Base-by-base conservation (phyloP, 2,113 vertebrate species). In the Coryphaenoides rupestris region DNA sequence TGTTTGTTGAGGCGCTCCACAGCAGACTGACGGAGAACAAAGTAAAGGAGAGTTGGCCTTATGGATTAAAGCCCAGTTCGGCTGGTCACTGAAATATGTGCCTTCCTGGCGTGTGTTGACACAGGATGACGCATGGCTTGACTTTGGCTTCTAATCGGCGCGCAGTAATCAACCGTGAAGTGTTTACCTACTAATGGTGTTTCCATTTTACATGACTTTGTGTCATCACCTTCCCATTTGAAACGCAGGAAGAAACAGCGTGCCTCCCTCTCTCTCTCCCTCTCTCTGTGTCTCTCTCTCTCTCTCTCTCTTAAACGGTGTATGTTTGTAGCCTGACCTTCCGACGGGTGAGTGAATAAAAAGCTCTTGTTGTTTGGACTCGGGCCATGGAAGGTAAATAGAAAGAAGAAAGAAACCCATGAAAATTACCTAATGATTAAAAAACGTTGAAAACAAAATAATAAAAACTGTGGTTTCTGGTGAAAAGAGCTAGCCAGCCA, bases 181-280 rank as follows among this genome's bases (percentile, higher is more conserved):
- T 93, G 88, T 94, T 94, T 94, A 89, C 89, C 87, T 88, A 87
- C 80, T 91, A 91, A 91, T 92, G 89, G 90, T 85, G 89, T 92
- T 92, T 89, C 89, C 88, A 87, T 93, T 92, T 91, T 87, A 86
- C 74, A 87, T 74, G 80, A 73, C 82, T 80, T 82, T 85, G 88
- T 95, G 92, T 93, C 93, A 92, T 84, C 87, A 74, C 90, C 85
- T 91, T 83, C 84, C 86, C 78, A 87, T 91, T 91, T 89, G 86
- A 76, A 73, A 80, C 75, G 16, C 84, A 62, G 80, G 81, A 82
- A 72, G 80, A 88, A 89, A 86, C 90, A 66, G 87, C 84, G 85
- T 73, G 84, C 79, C 80, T 89, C 81, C 87, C 87, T 82, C 84
- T 86, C 68, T 71, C 28, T 33, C 28, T 33, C 28, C 10, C 28